A percentile compares a stretch with the other conserved stretches of the same genome.
phyloP scores from a whole-genome alignment of 2,113 vertebrate species.

The Eupsittula cactorum region DNA sequence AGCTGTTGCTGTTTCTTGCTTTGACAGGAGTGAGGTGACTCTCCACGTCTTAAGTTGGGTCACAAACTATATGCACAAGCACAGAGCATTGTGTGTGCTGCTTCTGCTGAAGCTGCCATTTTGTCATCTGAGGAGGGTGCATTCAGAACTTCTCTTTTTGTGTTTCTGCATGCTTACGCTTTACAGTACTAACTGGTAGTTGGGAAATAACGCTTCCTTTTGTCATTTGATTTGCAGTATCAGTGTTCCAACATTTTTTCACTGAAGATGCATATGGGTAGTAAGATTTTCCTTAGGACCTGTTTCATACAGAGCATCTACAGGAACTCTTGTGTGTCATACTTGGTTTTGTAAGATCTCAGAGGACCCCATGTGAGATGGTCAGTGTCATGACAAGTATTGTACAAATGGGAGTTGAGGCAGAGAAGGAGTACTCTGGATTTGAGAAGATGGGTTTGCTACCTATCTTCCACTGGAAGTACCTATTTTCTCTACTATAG shows the following conservation, averaged over 20 bases:
- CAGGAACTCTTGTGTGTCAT: neutral
- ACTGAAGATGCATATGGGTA: neutral
- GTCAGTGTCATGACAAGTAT: neutral
- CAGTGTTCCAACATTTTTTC: neutral
- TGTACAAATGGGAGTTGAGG: neutral
- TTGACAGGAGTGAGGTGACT: neutral
- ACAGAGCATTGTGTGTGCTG: neutral
- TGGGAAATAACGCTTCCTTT: neutral
- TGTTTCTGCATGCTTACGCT: neutral
- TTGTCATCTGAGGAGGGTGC: neutral
- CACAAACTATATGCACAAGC: neutral
- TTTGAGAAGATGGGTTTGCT: neutral
- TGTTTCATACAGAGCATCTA: neutral
- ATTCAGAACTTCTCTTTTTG: neutral
- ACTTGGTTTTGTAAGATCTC: neutral
- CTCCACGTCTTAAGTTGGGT: neutral
- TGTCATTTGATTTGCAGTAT: neutral
- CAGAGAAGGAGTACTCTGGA: neutral
- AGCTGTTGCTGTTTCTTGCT: constrained; percentile 28
- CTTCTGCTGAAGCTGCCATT: constrained; percentile 19
- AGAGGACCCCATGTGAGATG: neutral
- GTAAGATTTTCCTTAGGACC: neutral
- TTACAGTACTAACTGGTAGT: neutral
- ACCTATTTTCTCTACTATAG: neutral
- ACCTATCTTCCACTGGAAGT: neutral